phyloP scores from a whole-genome alignment of 2,113 vertebrate genomes.

The Nannobrachium achirus region DNA sequence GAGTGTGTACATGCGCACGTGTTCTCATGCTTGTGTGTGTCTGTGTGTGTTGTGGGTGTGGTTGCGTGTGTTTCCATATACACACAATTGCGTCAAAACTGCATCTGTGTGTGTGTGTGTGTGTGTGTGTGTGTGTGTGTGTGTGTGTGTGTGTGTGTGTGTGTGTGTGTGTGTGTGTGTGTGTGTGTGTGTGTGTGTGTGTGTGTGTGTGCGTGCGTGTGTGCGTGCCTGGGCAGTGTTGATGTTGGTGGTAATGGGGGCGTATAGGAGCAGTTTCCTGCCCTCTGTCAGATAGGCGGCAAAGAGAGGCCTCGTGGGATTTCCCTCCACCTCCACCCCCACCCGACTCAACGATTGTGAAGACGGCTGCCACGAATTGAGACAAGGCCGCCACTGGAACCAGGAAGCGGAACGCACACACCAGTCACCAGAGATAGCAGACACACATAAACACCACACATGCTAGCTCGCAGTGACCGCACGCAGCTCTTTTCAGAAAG shows the following conservation, averaged over 20 bases:
- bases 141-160: background rate
- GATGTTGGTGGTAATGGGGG: background rate
- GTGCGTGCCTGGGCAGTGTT: background rate
- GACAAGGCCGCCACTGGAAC: slow-evolving; percentile 3
- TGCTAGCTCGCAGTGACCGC: background rate
- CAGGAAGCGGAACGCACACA: slow-evolving; percentile 28
- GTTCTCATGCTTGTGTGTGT: too few relatives aligned
- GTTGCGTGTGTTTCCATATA: too few relatives aligned
- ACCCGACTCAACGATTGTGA: background rate
- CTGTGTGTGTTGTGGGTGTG: background rate
- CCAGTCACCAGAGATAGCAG: background rate
- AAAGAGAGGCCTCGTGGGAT: slow-evolving; percentile 35
- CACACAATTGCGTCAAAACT: too few relatives aligned
- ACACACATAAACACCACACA: slow-evolving; percentile 11
- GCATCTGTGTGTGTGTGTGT: background rate
- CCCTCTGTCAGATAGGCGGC: background rate
- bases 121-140: background rate
- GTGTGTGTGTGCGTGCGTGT: slow-evolving; percentile 1
- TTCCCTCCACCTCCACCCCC: slow-evolving; percentile 31
- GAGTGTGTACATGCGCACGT: too few relatives aligned
- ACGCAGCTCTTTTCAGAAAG: background rate
- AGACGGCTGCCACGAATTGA: background rate
- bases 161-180: slow-evolving; percentile 1
- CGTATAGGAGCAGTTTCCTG: slow-evolving; percentile 31
- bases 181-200: background rate